phyloP scores from a whole-genome alignment of 2,797 vertebrate species.

The Peromyscus aztecus region DNA sequence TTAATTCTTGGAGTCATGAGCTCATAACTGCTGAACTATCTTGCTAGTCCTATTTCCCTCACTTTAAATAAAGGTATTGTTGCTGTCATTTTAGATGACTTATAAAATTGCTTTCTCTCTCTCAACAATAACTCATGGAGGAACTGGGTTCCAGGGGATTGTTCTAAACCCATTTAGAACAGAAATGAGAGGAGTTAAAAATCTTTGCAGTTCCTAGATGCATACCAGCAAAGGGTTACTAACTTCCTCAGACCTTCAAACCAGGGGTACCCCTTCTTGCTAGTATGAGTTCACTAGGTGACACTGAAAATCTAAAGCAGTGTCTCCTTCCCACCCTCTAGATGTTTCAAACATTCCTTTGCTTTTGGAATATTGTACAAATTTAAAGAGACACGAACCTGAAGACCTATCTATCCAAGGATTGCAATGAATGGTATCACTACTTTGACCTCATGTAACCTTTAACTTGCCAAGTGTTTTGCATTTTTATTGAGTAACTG shows the following conservation, averaged over 20 bases:
- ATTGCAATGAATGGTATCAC: background rate
- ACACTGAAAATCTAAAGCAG: background rate
- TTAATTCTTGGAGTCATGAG: background rate
- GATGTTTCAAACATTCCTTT: background rate
- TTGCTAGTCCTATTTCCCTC: background rate
- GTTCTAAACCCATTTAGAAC: background rate
- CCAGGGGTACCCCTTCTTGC: background rate
- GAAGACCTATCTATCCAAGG: no score
- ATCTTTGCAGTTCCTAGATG: background rate
- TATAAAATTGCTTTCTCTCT: background rate
- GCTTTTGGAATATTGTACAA: background rate
- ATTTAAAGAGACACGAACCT: background rate
- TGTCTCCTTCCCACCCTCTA: background rate
- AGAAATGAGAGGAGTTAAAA: background rate
- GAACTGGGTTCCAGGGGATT: background rate
- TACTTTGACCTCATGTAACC: background rate
- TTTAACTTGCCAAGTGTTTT: constrained; percentile 18
- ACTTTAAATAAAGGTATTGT: background rate
- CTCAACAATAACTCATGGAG: background rate
- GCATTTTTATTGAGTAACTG: background rate
- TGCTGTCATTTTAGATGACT: background rate
- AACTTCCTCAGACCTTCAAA: background rate
- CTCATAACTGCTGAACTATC: background rate
- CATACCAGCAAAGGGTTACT: background rate
- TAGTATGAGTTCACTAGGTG: background rate